A percentile compares a stretch with the other conserved stretches of the same genome.
phyloP scores from a whole-genome alignment of 2,888 invertebrate species.

The Calliopum simillimum region DNA sequence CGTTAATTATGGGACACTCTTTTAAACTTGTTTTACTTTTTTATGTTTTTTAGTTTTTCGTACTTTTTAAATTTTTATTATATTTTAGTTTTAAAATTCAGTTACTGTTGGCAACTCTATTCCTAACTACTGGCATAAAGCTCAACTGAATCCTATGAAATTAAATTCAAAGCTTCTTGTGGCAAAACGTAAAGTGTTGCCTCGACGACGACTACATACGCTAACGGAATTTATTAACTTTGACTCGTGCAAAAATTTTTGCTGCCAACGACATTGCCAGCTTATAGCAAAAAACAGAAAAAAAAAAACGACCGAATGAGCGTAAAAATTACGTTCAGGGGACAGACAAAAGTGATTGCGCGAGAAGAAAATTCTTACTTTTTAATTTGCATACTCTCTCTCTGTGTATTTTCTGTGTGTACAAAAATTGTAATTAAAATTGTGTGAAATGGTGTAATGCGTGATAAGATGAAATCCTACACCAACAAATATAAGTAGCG shows the following conservation, averaged over 20 bases:
- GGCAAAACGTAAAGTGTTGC: background rate
- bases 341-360: no score
- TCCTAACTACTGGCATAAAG: background rate
- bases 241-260: background rate
- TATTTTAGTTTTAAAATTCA: background rate
- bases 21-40: no score
- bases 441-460: background rate
- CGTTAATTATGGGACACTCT: no score
- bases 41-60: no score
- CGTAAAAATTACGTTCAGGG: no score
- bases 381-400: background rate
- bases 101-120: background rate
- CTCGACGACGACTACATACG: background rate
- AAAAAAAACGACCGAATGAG: no score
- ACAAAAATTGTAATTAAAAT: conserved; percentile 7
- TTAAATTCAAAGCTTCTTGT: no score
- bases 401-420: background rate
- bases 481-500: background rate
- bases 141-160: no score
- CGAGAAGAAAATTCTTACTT: background rate
- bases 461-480: background rate
- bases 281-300: no score
- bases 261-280: background rate
- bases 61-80: no score
- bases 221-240: background rate